Evolutionary conservation across 2,113 vertebrate species (phyloP).

Genomic region (Cheilinus undulatus): DNA sequence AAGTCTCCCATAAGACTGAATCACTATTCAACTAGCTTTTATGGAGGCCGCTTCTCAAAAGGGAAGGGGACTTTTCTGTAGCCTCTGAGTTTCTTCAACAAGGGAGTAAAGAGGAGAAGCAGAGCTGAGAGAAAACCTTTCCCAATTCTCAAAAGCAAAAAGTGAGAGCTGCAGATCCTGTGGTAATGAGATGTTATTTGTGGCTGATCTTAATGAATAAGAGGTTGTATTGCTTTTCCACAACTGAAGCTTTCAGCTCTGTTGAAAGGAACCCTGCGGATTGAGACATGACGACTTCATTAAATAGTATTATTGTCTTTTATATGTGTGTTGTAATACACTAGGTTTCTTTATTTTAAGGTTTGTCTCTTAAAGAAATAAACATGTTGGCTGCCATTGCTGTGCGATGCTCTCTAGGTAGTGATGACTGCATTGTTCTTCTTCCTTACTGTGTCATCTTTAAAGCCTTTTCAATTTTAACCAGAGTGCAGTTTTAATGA

Average conservation of each 20-base stretch:
- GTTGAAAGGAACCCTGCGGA: too few relatives aligned
- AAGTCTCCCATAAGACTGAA: slow-evolving; percentile 13
- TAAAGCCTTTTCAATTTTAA: too few relatives aligned
- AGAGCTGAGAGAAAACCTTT: not conserved
- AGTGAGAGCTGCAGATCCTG: slow-evolving; percentile 2
- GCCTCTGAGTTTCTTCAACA: not conserved
- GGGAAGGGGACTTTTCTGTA: not conserved
- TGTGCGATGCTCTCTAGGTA: too few relatives aligned
- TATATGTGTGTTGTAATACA: too few relatives aligned
- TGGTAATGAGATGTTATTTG: not conserved
- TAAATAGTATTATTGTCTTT: too few relatives aligned
- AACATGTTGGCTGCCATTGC: too few relatives aligned
- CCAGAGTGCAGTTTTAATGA: too few relatives aligned
- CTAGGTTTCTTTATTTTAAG: too few relatives aligned
- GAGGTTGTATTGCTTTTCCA: not conserved
- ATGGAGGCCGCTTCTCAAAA: not conserved
- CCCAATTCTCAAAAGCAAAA: not conserved
- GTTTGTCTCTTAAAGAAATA: too few relatives aligned
- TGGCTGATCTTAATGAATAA: not conserved
- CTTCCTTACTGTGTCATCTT: too few relatives aligned
- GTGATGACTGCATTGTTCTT: too few relatives aligned
- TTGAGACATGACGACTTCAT: too few relatives aligned
- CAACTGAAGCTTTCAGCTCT: not conserved
- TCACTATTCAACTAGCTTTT: not conserved
- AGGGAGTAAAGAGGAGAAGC: not conserved